Base-by-base conservation (phyloP, 2,797 vertebrate species). In the Sebastes iracundus region DNA sequence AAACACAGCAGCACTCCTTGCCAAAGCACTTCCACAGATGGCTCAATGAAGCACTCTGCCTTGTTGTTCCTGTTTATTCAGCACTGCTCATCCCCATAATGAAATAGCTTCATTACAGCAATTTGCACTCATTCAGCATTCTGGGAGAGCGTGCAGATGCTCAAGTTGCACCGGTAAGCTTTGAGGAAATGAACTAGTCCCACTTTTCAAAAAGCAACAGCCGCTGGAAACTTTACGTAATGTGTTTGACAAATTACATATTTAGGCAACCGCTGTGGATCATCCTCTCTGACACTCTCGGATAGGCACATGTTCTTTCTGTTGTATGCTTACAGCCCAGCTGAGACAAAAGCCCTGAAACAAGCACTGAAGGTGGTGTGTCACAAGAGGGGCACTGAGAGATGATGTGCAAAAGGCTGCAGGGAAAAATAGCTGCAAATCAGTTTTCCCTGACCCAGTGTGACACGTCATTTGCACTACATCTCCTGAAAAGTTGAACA, bases 51-150 rank as follows among this genome's bases (percentile, higher is more conserved):
- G 90, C 90, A 87, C 90, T 89, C 83, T 85, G 88, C 87, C 89
- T 90, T 89, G 89, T 92, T 92, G 89, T 94, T 95, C 91, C 82
- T 94, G 94, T 95, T 95, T 96, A 91, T 94, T 95, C 95, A 94
- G 95, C 94, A 93, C 81, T 88, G 92, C 90, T 95, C 93, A 91
- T 93, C 91, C 93, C 87, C 82, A 75, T 93, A 95, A 94, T 95
- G 90, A 94, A 95, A 95, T 90, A 32, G 93, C 94, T 95, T 95
- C 93, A 94, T 96, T 95, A 94, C 86, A 80, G 88, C 88, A 93
- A 94, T 92, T 94, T 93, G 84, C 92, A 87, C 93, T 92, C 87
- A 80, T 94, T 93, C 89, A 91, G 94, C 92, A 92, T 94, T 93
- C 90, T 85, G 73, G 72, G 68, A 72, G 79, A 72, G 73, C 30